A percentile compares a stretch with the other conserved stretches of the same genome.
phyloP scores from a whole-genome alignment of 2,113 vertebrate genomes.

The Phyllostomus discolor region DNA sequence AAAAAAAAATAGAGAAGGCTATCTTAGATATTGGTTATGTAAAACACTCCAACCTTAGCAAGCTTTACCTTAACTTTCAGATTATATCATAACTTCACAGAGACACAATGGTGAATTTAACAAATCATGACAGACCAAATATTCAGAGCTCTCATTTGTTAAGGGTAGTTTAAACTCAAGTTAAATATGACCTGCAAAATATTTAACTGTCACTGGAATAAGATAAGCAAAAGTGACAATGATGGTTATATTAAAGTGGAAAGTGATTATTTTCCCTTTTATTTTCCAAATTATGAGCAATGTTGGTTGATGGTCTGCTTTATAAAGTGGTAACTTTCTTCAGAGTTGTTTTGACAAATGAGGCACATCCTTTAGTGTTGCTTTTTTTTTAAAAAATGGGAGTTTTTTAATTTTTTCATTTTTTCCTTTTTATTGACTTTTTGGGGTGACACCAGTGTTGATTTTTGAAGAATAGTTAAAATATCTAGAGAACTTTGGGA shows the following conservation, averaged over 20 bases:
- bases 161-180: slow-evolving; percentile 41
- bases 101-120: slow-evolving; percentile 32
- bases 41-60: not conserved
- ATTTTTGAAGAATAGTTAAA: slow-evolving; percentile 36
- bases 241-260: not conserved
- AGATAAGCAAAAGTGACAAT: slow-evolving; percentile 7
- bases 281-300: slow-evolving; percentile 45
- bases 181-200: slow-evolving; percentile 43
- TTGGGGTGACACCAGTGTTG: not conserved
- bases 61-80: slow-evolving; percentile 35
- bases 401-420: too few relatives aligned
- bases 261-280: slow-evolving; percentile 46
- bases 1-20: not conserved
- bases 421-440: too few relatives aligned
- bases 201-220: slow-evolving; percentile 12
- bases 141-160: slow-evolving; percentile 38
- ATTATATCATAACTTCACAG: slow-evolving; percentile 11
- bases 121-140: slow-evolving; percentile 3
- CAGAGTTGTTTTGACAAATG: slow-evolving; percentile 46
- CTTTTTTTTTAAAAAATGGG: not conserved
- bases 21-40: not conserved
- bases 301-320: not conserved
- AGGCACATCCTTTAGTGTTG: not conserved
- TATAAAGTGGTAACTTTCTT: slow-evolving; percentile 39
- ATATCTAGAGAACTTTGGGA: not conserved